Base-by-base conservation (phyloP, 2,797 vertebrate species). In the Poecilia picta region DNA sequence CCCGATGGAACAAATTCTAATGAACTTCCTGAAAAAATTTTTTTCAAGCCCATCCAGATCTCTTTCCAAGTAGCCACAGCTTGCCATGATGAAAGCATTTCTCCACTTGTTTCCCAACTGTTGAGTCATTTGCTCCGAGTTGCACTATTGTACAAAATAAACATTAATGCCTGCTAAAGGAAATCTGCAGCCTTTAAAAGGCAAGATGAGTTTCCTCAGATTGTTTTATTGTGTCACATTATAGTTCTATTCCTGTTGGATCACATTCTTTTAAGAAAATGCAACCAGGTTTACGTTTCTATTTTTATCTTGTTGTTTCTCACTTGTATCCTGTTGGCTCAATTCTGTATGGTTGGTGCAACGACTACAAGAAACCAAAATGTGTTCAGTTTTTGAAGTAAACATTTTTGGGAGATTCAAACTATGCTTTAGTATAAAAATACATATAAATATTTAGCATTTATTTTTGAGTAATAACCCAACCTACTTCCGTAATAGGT, bases 231-330 rank as follows among this genome's bases (percentile, higher is more conserved):
- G 64, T 66, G 62, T 41, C 25, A 64, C 5, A 3, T 20, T 64
- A 36, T 64, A 39, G 39, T 20, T 41, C 6, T 36, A 6, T 5
- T 5, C 20, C 23, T 70, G 36, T 43, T 70, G 36, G 39, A 6
- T n/a, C 20, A 25, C 36, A 88, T 41, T 46, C 39, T 46, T 75
- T 46, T 13, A 31, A 46, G 20, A 33, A 49, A 76, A 79, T 39
- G 43, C 59, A 71, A 49, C 23, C 49, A 46, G 78, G 87, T 83
- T 79, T 79, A 64, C 62, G 73, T 72, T 84, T 85, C 78, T 66
- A 43, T 79, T 86, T 85, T 75, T 73, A 25, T 46, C 53, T 71
- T 82, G 0, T 73, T 43, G 15, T 74, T 77, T 84, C 28, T 75
- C 41, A 3, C 55, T 75, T 46, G 1, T 28, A 57, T 36, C 73